These are phyloP conservation scores for Scolopax mira DNA, from an alignment of 2,113 vertebrate species.

Conservation along the genomic window DNA sequence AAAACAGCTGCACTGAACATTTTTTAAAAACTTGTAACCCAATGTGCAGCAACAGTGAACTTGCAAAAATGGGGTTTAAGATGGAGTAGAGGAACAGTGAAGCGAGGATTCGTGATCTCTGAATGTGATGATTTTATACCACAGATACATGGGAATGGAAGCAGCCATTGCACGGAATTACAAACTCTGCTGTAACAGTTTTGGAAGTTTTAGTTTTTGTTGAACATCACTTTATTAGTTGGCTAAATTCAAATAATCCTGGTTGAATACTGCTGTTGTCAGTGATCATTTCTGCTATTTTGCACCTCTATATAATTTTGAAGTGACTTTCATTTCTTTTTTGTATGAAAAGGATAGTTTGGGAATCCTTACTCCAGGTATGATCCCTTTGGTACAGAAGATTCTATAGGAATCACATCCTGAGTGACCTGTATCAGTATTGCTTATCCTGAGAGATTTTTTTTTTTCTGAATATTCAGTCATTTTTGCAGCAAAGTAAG, in stretches of 20 bases:
- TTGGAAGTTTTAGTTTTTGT: not conserved
- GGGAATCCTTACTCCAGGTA: not conserved
- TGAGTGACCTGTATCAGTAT: not conserved
- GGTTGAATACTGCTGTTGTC: not conserved
- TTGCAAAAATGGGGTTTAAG: not conserved
- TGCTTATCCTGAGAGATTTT: not conserved
- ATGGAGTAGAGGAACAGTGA: not conserved
- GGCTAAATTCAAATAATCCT: not conserved
- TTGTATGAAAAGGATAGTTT: not conserved
- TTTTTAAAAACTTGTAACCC: not conserved
- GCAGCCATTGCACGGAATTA: not conserved
- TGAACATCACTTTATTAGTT: not conserved
- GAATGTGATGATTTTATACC: fast-evolving
- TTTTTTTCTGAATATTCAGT: not conserved
- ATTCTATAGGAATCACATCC: not conserved
- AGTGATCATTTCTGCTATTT: not conserved
- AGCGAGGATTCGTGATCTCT: not conserved
- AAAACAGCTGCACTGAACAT: not conserved
- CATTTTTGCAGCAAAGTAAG: not conserved
- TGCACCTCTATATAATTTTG: not conserved
- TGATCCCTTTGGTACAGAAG: not conserved
- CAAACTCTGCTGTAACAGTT: not conserved
- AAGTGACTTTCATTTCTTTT: not conserved
- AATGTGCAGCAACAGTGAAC: not conserved
- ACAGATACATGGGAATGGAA: not conserved